These are phyloP conservation scores for Euthynnus affinis DNA, from an alignment of 2,797 vertebrate species.

Conservation along the genomic window DNA sequence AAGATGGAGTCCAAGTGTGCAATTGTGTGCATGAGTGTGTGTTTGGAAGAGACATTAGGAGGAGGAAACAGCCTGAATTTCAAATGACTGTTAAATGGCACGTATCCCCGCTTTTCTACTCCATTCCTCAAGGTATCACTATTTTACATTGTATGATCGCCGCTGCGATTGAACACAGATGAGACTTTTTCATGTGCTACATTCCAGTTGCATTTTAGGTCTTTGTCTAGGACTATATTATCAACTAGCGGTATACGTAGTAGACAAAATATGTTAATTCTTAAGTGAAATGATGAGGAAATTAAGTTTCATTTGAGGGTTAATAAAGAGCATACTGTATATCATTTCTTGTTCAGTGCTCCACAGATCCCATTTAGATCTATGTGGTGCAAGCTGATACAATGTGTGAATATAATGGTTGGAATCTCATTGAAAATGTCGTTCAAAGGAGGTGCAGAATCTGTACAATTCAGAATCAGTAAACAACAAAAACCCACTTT, in stretches of 20 bases:
- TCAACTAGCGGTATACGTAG: background rate
- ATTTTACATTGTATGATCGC: conserved; percentile 11
- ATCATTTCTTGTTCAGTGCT: background rate
- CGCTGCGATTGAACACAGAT: background rate
- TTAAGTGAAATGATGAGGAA: background rate
- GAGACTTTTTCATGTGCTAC: background rate
- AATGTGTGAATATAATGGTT: background rate
- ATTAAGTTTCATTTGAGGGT: background rate
- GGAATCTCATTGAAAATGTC: conserved; percentile 6
- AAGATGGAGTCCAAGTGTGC: conserved; percentile 26
- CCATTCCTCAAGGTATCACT: conserved; percentile 41
- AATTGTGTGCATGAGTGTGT: conserved; percentile 33
- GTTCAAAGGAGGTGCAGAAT: conserved; percentile 11
- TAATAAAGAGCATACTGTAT: background rate
- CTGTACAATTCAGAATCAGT: conserved; percentile 44
- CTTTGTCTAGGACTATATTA: background rate
- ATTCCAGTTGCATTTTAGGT: background rate
- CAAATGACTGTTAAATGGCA: conserved; percentile 45
- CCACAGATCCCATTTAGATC: background rate
- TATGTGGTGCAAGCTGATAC: background rate
- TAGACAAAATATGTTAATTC: background rate
- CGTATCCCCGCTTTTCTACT: conserved; percentile 33
- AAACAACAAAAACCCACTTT: conserved; percentile 59
- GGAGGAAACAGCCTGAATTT: conserved; percentile 51
- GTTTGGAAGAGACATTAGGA: conserved; percentile 14